These are phyloP conservation scores for Colletes latitarsis DNA, from an alignment of 1,140 invertebrate species.

Conservation along the genomic window DNA sequence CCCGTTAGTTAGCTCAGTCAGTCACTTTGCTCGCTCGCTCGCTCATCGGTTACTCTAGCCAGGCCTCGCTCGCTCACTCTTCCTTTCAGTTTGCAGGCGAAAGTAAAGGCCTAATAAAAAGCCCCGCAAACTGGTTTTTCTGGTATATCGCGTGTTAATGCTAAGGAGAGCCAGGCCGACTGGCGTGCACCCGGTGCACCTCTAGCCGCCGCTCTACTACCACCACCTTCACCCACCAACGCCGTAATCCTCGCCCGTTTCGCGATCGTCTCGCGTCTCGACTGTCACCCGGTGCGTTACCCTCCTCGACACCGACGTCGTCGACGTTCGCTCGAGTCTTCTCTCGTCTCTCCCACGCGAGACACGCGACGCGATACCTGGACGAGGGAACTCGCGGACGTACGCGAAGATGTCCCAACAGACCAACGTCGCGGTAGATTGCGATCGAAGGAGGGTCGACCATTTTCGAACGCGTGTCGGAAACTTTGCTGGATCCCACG, in stretches of 20 bases:
- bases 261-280: slow-evolving; percentile 13
- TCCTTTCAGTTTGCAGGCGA: slow-evolving; percentile 76
- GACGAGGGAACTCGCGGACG: not conserved
- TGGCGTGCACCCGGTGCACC: slow-evolving; percentile 42
- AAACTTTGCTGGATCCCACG: no score
- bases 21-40: slow-evolving; percentile 59
- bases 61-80: slow-evolving; percentile 69
- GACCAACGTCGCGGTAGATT: no score
- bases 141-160: slow-evolving; percentile 75
- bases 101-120: slow-evolving; percentile 78
- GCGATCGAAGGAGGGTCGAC: no score
- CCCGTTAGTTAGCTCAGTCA: slow-evolving; percentile 69
- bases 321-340: not conserved
- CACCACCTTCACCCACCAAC: slow-evolving; percentile 23
- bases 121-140: slow-evolving; percentile 77
- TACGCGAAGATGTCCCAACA: no score
- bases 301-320: not conserved
- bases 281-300: not conserved
- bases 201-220: slow-evolving; percentile 43
- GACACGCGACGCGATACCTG: not conserved
- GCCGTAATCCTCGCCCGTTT: not conserved
- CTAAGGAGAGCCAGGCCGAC: slow-evolving; percentile 67
- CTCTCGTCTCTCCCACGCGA: not conserved
- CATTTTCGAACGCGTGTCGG: no score
- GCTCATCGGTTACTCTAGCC: slow-evolving; percentile 17